Base-by-base conservation (phyloP, 2,113 vertebrate genomes). In the Paraplagusia blochii region DNA sequence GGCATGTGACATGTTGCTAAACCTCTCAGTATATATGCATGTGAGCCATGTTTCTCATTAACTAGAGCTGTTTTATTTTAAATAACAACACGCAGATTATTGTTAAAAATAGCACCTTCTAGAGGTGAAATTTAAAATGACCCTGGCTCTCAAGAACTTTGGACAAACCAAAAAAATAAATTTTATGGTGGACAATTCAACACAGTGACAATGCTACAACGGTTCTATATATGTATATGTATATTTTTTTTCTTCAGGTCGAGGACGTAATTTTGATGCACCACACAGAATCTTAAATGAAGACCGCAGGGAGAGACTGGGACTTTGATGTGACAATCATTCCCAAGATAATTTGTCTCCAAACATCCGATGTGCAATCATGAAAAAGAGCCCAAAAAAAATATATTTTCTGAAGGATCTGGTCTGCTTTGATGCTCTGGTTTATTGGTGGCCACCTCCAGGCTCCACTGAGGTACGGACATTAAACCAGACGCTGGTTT, bases 311-410 rank as follows among this genome's bases (percentile, higher is more conserved):
- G 15, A 44, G 51, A 48, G 40, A 48, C 53, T 19, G 36, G 65
- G 48, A 70, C 76, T 83, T 77, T 83, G 76, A 82, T 79, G 75
- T 81, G 82, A 82, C 80, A 74, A 70, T 78, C 78, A 69, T 64
- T 72, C 71, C 74, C 77, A 63, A 80, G 76, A 78, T 81, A 80
- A 84, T 83, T 84, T 84, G 76, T 80, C 73, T 80, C 81, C 73
- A 78, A 73, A 77, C 80, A 57, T 71, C 73, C 57, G 42, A 53
- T 38, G 74, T 46, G 67, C 73, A 76, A 62, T 81, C 82, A 83
- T 68, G 13, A 68, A 39, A 63, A 64, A 80, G 68, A 39, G 1
- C 55, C 34, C n/a, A n/a, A 53, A 53, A 61, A 69, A 53, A 1
- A 40, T 11, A 4, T 48, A 53, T 69, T 80, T 77, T 66, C 59